Evolutionary conservation across 2,888 invertebrate genomes (phyloP).

Genomic region (Electrophaes corylata): DNA sequence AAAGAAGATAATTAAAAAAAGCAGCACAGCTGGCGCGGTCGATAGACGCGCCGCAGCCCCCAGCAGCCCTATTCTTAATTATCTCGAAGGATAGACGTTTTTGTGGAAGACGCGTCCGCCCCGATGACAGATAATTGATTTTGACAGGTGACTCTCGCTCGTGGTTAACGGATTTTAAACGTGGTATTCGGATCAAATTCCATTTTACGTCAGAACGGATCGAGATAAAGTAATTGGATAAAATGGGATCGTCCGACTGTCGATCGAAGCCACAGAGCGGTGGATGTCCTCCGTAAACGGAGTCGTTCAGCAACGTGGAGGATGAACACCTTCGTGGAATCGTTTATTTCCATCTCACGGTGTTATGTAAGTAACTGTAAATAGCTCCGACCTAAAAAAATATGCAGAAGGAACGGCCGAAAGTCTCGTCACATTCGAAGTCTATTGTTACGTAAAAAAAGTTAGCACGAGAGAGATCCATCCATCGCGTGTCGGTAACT

Average conservation of each 20-base stretch:
- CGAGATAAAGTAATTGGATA: conserved; percentile 27
- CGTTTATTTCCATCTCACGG: background rate
- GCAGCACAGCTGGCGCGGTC: conserved; percentile 8
- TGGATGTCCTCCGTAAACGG: too few relatives aligned
- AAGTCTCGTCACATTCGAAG: background rate
- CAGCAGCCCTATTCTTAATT: conserved; percentile 37
- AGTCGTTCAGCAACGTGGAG: background rate
- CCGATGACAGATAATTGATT: conserved; percentile 40
- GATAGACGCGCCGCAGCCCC: conserved; percentile 10
- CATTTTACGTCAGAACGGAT: conserved; percentile 22
- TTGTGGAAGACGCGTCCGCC: conserved; percentile 28
- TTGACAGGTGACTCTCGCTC: conserved; percentile 36
- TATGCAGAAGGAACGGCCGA: background rate
- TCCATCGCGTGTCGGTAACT: conserved; percentile 1
- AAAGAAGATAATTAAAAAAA: conserved; percentile 16
- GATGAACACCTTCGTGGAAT: background rate
- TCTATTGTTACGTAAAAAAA: background rate
- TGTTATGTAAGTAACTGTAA: background rate
- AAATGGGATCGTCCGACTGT: conserved; percentile 19
- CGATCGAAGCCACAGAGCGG: conserved; percentile 5
- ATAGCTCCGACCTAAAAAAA: too few relatives aligned
- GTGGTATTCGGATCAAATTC: conserved; percentile 29
- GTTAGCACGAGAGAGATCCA: background rate
- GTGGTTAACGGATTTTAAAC: conserved; percentile 31
- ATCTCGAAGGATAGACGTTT: conserved; percentile 26